A percentile compares a stretch with the other conserved stretches of the same genome.
Conservation (phyloP, 1,140 invertebrate genomes). For the Drosophila watanabei region DNA sequence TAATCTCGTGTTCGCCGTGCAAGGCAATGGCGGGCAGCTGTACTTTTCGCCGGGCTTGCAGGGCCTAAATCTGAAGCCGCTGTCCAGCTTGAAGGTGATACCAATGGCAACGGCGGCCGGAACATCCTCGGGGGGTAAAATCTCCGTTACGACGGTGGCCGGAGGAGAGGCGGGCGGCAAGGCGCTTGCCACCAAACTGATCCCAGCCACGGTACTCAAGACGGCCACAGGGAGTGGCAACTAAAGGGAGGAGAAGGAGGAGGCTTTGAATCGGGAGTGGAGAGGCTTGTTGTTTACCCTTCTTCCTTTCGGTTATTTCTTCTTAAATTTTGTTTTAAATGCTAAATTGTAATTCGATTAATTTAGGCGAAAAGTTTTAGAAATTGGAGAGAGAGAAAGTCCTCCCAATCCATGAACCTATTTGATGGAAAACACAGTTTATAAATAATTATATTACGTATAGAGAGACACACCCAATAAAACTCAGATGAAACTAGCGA, state of each 20-base stretch:
- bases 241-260: constrained; percentile 4
- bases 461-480: constrained; percentile 42
- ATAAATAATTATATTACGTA: constrained; percentile 28
- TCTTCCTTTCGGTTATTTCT: background rate
- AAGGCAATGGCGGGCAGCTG: constrained; percentile 87
- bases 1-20: constrained; percentile 88
- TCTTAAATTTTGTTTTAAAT: background rate
- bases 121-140: constrained; percentile 36
- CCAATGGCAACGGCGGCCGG: constrained; percentile 53
- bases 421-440: constrained; percentile 14
- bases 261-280: constrained; percentile 19
- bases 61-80: constrained; percentile 89
- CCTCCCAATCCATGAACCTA: constrained; percentile 1
- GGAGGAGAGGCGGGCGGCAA: constrained; percentile 27
- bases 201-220: constrained; percentile 63
- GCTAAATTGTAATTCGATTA: constrained; percentile 4
- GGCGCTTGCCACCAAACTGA: constrained; percentile 54
- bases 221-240: constrained; percentile 66
- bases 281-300: constrained; percentile 51
- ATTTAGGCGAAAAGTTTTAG: constrained; percentile 11
- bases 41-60: constrained; percentile 87
- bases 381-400: background rate
- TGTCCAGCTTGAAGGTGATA: constrained; percentile 90
- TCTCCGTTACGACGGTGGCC: constrained; percentile 41
- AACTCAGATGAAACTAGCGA: constrained; percentile 52